Percentiles rank a stretch among this genome's conserved stretches.
phyloP scores from a whole-genome alignment of 2,888 invertebrate genomes.

The Drosophila monieri region DNA sequence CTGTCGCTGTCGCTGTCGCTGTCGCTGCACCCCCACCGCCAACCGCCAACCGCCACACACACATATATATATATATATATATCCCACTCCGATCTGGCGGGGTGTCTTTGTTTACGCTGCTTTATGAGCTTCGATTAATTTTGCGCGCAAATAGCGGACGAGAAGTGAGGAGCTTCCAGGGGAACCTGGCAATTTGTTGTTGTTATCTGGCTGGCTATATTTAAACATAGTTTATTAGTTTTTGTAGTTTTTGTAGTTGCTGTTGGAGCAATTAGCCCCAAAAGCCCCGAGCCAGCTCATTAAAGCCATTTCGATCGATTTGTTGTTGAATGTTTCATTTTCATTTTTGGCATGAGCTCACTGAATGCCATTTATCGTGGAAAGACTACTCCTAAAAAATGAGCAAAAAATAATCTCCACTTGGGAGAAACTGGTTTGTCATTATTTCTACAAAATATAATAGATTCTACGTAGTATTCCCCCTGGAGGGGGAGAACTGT shows the following conservation, averaged over 20 bases:
- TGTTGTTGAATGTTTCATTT: neutral
- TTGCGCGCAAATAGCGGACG: constrained; percentile 60
- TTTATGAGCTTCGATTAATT: constrained; percentile 75
- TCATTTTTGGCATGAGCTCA: neutral
- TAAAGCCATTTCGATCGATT: neutral
- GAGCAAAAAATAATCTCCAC: no score
- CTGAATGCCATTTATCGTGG: no score
- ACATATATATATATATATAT: neutral
- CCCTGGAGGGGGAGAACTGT: neutral
- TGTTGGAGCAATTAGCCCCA: neutral
- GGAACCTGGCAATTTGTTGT: constrained; percentile 66
- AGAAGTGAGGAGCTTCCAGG: constrained; percentile 56
- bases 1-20: constrained; percentile 14
- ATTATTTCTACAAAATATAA: no score
- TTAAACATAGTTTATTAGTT: constrained; percentile 42
- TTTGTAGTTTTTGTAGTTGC: constrained; percentile 1
- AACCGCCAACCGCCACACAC: neutral
- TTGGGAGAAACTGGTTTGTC: no score
- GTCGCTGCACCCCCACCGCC: neutral
- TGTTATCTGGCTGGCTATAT: constrained; percentile 34
- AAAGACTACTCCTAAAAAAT: no score
- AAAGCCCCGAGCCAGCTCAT: neutral
- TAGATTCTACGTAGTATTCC: no score
- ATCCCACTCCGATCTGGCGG: constrained; percentile 16
- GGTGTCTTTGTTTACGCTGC: constrained; percentile 57